Percentiles rank a stretch among this genome's conserved stretches.
phyloP scores from a whole-genome alignment of 2,113 vertebrate genomes.

The Gadus chalcogrammus region DNA sequence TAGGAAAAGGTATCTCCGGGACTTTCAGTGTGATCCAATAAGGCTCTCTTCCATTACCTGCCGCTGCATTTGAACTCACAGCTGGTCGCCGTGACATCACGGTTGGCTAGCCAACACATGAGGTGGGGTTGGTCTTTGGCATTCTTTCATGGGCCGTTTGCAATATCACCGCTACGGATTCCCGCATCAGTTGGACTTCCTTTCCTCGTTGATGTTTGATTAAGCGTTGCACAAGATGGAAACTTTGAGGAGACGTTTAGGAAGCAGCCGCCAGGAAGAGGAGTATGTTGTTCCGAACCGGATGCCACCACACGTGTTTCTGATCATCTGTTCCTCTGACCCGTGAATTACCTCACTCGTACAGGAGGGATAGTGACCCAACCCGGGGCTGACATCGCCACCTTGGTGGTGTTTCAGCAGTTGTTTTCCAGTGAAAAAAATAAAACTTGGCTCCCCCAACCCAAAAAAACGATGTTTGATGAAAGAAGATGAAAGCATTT shows the following conservation, averaged over 20 bases:
- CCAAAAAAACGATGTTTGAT: background rate
- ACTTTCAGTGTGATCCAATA: too few species aligned
- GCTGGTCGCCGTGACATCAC: conserved; percentile 8
- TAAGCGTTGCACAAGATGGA: conserved; percentile 14
- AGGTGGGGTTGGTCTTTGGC: too few species aligned
- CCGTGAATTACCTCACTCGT: conserved; percentile 29
- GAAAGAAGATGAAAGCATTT: conserved; percentile 1
- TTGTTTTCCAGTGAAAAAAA: conserved; percentile 32
- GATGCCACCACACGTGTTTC: conserved; percentile 41
- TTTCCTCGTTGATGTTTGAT: conserved; percentile 7
- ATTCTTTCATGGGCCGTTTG: too few species aligned
- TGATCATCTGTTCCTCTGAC: conserved; percentile 39
- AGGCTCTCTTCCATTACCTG: background rate
- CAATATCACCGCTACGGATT: too few species aligned
- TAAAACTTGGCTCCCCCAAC: conserved; percentile 11
- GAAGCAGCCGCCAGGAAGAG: conserved; percentile 27
- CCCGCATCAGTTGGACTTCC: too few species aligned
- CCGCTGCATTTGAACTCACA: background rate
- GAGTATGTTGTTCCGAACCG: background rate
- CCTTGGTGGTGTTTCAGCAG: conserved; percentile 19
- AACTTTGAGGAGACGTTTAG: conserved; percentile 24
- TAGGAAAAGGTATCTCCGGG: too few species aligned
- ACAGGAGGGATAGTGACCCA: conserved; percentile 1
- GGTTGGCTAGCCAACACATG: background rate
- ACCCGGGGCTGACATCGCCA: conserved; percentile 21